A percentile compares a stretch with the other conserved stretches of the same genome.
Evolutionary conservation across 2,888 invertebrate species (phyloP).

Genomic region (Mimumesa dahlbomi): DNA sequence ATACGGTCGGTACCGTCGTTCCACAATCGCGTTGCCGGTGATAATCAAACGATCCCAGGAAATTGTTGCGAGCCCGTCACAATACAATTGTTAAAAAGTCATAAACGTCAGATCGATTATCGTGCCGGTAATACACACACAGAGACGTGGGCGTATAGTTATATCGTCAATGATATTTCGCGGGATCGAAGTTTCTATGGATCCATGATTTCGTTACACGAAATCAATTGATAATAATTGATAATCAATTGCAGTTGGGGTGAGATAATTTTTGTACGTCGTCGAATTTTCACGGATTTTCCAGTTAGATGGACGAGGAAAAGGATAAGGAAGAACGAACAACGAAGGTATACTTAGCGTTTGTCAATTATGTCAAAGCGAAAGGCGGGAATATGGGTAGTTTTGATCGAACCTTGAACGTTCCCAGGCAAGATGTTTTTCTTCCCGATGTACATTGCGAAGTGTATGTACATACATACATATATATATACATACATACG

Average conservation of each 20-base stretch:
- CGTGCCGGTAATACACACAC: too few species aligned
- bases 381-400: constrained; percentile 53
- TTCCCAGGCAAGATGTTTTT: constrained; percentile 42
- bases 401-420: constrained; percentile 58
- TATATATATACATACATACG: too few species aligned
- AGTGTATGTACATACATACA: too few species aligned
- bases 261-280: too few species aligned
- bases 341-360: constrained; percentile 22
- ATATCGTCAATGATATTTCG: too few species aligned
- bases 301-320: background rate
- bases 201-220: too few species aligned
- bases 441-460: constrained; percentile 39
- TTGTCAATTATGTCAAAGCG: constrained; percentile 54
- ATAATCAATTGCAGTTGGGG: too few species aligned
- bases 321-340: constrained; percentile 16
- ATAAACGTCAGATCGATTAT: too few species aligned
- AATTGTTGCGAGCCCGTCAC: constrained; percentile 5
- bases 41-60: constrained; percentile 24
- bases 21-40: constrained; percentile 25
- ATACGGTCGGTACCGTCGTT: constrained; percentile 20
- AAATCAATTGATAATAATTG: too few species aligned
- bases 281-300: too few species aligned
- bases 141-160: too few species aligned
- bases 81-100: background rate
- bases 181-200: too few species aligned